Percentiles rank a stretch among this genome's conserved stretches.
Conservation (phyloP, 2,113 vertebrate species). For the Stegostoma tigrinum region DNA sequence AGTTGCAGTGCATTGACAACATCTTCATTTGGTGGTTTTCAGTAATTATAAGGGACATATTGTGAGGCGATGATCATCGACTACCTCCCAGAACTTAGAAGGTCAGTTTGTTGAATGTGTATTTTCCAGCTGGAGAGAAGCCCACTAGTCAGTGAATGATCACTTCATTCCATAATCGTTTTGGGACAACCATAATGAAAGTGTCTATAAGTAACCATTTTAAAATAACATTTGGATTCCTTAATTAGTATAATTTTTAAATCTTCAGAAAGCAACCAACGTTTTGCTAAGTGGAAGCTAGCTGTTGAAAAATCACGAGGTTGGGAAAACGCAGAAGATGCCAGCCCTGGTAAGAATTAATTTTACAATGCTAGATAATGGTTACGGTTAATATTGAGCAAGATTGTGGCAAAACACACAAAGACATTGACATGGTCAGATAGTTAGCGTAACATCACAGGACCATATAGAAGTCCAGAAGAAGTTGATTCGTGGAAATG, state of each 20-base stretch:
- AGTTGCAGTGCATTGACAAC: too few relatives aligned
- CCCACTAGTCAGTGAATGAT: background rate
- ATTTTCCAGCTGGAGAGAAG: background rate
- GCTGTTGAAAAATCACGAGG: conserved; percentile 87
- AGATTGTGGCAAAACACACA: background rate
- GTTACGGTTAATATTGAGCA: background rate
- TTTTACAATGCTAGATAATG: background rate
- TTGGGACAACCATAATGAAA: background rate
- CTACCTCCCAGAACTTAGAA: background rate
- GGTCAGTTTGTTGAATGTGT: background rate
- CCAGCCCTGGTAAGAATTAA: background rate
- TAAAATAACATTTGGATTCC: background rate
- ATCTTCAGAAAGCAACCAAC: conserved; percentile 81
- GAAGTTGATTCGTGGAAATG: too few relatives aligned
- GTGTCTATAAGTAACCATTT: background rate
- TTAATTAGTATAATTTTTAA: conserved; percentile 34
- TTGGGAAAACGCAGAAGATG: conserved; percentile 72
- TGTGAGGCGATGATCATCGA: background rate
- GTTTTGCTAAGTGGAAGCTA: conserved; percentile 91
- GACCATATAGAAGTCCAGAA: too few relatives aligned
- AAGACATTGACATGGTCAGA: too few relatives aligned
- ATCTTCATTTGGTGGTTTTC: too few relatives aligned
- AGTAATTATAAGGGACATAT: background rate
- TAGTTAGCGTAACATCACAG: too few relatives aligned
- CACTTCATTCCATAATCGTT: background rate